Evolutionary conservation across 2,113 vertebrate genomes (phyloP).

Genomic region (Atherinomorus stipes): DNA sequence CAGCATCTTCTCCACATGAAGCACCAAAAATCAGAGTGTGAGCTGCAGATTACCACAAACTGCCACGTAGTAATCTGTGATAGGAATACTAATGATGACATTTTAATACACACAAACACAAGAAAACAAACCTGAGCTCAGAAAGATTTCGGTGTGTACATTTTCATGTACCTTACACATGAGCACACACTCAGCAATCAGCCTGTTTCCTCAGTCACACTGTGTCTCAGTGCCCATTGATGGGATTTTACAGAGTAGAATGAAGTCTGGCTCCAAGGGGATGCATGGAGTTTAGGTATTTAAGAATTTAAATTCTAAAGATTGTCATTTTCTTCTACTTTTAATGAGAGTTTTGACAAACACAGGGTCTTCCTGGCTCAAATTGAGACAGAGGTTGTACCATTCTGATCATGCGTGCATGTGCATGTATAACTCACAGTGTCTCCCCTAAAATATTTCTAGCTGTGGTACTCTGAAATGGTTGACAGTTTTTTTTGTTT

Average conservation of each 20-base stretch:
- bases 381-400: too few relatives aligned
- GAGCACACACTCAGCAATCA: neutral
- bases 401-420: too few relatives aligned
- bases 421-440: too few relatives aligned
- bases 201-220: neutral
- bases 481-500: too few relatives aligned
- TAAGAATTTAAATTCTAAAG: conserved; percentile 34
- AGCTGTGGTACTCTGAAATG: too few relatives aligned
- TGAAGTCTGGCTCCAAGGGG: conserved; percentile 6
- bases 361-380: too few relatives aligned
- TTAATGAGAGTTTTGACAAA: too few relatives aligned
- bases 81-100: conserved; percentile 9
- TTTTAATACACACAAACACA: neutral
- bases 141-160: neutral
- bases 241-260: conserved; percentile 5
- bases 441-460: too few relatives aligned
- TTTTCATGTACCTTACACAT: neutral
- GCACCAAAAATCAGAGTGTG: neutral
- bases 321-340: too few relatives aligned
- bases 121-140: neutral
- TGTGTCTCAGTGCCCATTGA: neutral
- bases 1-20: conserved; percentile 20
- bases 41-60: conserved; percentile 21
- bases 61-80: neutral
- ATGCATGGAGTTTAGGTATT: conserved; percentile 26